These are phyloP conservation scores for Enteromius mattozi DNA, from an alignment of 2,797 vertebrate species.

Conservation along the genomic window DNA sequence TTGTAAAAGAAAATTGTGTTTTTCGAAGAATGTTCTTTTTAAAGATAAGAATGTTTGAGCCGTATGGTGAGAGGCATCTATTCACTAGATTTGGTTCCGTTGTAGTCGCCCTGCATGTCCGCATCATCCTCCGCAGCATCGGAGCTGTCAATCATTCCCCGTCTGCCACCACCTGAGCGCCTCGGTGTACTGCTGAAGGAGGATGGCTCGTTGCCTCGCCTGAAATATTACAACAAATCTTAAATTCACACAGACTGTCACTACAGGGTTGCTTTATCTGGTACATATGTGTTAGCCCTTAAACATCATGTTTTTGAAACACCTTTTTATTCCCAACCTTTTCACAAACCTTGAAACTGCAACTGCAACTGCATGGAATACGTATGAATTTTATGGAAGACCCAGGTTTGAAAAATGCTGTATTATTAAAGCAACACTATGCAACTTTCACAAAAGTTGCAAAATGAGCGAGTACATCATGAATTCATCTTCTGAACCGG, in stretches of 20 bases:
- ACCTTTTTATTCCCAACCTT: neutral
- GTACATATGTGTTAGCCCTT: neutral
- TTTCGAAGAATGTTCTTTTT: slow-evolving; percentile 16
- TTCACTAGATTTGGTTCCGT: slow-evolving; percentile 86
- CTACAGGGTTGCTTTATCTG: neutral
- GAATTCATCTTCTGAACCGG: no score
- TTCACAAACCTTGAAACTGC: neutral
- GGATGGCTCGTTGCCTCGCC: slow-evolving; percentile 81
- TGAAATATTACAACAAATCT: slow-evolving; percentile 65
- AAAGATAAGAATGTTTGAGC: slow-evolving; percentile 25
- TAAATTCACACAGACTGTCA: neutral
- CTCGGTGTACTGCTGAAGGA: slow-evolving; percentile 78
- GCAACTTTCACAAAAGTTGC: no score
- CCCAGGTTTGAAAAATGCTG: neutral
- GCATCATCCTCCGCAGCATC: slow-evolving; percentile 82
- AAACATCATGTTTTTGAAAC: neutral
- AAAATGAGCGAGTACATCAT: no score
- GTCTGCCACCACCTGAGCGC: slow-evolving; percentile 73
- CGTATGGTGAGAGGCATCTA: slow-evolving; percentile 63
- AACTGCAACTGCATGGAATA: neutral
- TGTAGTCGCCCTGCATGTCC: slow-evolving; percentile 83
- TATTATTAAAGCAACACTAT: neutral
- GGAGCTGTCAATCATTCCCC: slow-evolving; percentile 79
- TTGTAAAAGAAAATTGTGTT: slow-evolving; percentile 46
- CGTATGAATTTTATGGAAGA: neutral